Conservation (phyloP, 2,113 vertebrate species). For the Cebidichthys violaceus region DNA sequence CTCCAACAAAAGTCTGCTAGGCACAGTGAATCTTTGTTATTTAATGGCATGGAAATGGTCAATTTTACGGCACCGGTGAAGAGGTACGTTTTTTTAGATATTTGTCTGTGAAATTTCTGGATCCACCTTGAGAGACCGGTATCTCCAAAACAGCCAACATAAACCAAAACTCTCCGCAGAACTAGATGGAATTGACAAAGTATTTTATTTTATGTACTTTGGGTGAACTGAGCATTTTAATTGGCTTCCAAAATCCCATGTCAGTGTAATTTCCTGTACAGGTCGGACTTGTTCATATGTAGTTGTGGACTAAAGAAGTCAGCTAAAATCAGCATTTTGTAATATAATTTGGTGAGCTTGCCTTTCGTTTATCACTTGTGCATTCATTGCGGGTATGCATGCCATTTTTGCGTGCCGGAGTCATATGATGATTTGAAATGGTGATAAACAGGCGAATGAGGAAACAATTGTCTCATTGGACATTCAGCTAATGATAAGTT, state of each 20-base stretch:
- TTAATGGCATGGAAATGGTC: not conserved
- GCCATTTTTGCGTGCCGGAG: conserved; percentile 46
- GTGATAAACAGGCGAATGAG: conserved; percentile 57
- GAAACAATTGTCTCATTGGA: conserved; percentile 72
- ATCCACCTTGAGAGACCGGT: not conserved
- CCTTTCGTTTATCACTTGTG: conserved; percentile 60
- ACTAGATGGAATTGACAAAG: not conserved
- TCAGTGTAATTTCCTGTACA: not conserved
- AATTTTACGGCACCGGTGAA: not conserved
- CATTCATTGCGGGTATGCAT: conserved; percentile 58
- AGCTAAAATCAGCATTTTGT: conserved; percentile 38
- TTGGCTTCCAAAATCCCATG: not conserved
- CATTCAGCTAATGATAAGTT: conserved; percentile 53
- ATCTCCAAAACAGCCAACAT: not conserved
- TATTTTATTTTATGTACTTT: not conserved
- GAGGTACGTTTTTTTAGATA: not conserved
- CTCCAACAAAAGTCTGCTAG: not conserved
- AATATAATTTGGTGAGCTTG: not conserved
- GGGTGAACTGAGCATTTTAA: not conserved
- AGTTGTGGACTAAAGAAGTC: not conserved
- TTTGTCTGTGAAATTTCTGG: not conserved
- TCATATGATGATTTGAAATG: conserved; percentile 72
- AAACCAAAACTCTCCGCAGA: not conserved
- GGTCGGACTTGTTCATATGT: not conserved
- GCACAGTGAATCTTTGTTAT: not conserved